A percentile compares a stretch with the other conserved stretches of the same genome.
These are phyloP conservation scores for Pyrochroa serraticornis DNA, from an alignment of 2,888 invertebrate genomes.

Conservation along the genomic window DNA sequence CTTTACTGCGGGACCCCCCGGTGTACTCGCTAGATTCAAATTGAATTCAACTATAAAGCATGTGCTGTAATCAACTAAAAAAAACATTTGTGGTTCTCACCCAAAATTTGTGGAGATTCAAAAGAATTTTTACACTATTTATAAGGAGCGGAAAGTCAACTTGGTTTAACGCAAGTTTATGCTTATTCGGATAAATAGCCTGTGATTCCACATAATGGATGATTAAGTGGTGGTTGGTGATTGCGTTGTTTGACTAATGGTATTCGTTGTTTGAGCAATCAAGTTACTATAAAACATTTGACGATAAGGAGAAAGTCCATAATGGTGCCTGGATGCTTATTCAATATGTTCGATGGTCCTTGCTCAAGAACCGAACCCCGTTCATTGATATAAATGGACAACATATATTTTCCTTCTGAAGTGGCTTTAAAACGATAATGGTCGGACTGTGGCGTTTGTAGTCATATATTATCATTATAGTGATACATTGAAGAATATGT, in stretches of 20 bases:
- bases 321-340: slow-evolving; percentile 5
- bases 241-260: slow-evolving; percentile 29
- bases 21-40: too few species aligned
- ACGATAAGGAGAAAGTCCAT: slow-evolving; percentile 26
- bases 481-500: too few species aligned
- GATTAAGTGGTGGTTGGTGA: slow-evolving; percentile 24
- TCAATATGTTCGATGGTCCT: slow-evolving; percentile 5
- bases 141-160: too few species aligned
- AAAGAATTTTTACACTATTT: too few species aligned
- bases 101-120: too few species aligned
- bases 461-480: background rate
- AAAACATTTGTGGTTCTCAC: too few species aligned
- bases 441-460: slow-evolving; percentile 1
- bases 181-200: background rate
- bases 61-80: too few species aligned
- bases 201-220: slow-evolving; percentile 25
- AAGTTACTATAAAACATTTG: slow-evolving; percentile 19
- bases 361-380: slow-evolving; percentile 1
- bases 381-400: slow-evolving; percentile 11
- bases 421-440: slow-evolving; percentile 5
- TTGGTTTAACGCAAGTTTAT: too few species aligned
- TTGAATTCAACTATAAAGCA: too few species aligned
- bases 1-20: too few species aligned
- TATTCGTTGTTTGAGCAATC: slow-evolving; percentile 26
- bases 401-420: slow-evolving; percentile 6